Base-by-base conservation (phyloP, 2,888 invertebrate species). In the Polymixis lichenea region DNA sequence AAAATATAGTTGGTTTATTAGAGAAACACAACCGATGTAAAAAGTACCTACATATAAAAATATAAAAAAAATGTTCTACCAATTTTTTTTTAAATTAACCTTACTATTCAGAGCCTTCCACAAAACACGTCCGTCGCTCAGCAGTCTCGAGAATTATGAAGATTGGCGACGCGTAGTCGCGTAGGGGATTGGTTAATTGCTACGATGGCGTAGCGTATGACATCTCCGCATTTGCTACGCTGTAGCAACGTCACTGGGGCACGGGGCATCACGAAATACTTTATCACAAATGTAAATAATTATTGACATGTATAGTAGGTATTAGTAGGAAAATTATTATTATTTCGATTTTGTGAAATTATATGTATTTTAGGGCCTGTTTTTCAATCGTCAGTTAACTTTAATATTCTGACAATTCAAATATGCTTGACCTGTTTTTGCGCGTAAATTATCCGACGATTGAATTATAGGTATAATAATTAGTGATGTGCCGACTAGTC, bases 121-220 rank as follows among this genome's bases (percentile, higher is more conserved):
- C 70, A 62, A 79, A 69, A 70, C 49, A 71, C 64, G 51, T 56
- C 43, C 25, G n/a, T 70, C 53, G 15, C 32, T 43, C 28, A n/a
- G 9, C 8, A 25, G 60, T 15, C 19, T 53, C 51, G 32, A 53
- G 22, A 60, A 60, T 43, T 46, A 72, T 72, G 43, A 69, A 76
- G 53, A 80, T 53, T 19, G 8, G 64, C 17, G 51, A 60, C 22
- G 7, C 17, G 22, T 38, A 62, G 64, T 43, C 25, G 8, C 67
- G 68, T 78, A 78, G 68, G 38, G 22, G 15, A 1, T 60, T 17
- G n/a, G 15, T 19, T 43, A 17, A 17, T 58, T 15, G 58, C 77
- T 67, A 49, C 76, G 51, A 22, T 6, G 4, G 19, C 66, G 78
- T 77, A 76, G 79, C 49, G 51, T 43, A n/a, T 55, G 25, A 68